Conservation (phyloP, 1,140 invertebrate genomes). For the Sycobia sp. region DNA sequence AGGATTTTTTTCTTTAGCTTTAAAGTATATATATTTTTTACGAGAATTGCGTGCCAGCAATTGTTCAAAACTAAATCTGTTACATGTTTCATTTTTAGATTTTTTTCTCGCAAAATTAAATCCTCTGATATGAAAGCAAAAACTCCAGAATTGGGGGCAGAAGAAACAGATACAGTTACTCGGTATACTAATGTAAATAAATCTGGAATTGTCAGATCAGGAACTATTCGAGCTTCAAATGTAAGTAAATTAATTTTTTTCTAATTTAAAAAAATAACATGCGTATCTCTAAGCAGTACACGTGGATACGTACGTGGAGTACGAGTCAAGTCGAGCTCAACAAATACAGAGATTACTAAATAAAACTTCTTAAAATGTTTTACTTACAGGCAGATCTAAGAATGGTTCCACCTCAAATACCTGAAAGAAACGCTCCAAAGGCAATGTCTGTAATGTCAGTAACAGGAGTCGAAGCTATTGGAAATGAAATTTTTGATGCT, state of each 20-base stretch:
- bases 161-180: slow-evolving; percentile 38
- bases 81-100: slow-evolving; percentile 70
- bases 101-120: slow-evolving; percentile 80
- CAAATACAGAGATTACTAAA: no score
- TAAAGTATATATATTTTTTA: no score
- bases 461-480: slow-evolving; percentile 74
- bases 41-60: no score
- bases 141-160: slow-evolving; percentile 68
- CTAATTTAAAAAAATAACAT: no score
- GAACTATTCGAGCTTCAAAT: slow-evolving; percentile 58
- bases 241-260: slow-evolving; percentile 50
- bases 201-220: slow-evolving; percentile 40
- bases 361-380: no score
- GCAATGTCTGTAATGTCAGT: slow-evolving; percentile 73
- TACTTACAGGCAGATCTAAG: slow-evolving; percentile 68
- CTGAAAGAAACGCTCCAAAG: slow-evolving; percentile 73
- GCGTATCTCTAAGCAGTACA: no score
- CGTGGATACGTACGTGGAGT: no score
- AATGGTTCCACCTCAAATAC: slow-evolving; percentile 69
- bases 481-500: slow-evolving; percentile 82
- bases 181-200: slow-evolving; percentile 34
- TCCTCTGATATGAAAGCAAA: slow-evolving; percentile 68
- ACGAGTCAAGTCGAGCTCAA: no score
- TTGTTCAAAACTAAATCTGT: no score
- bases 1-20: no score